Conservation (phyloP, 2,888 invertebrate genomes). For the Cheilosia vernalis region DNA sequence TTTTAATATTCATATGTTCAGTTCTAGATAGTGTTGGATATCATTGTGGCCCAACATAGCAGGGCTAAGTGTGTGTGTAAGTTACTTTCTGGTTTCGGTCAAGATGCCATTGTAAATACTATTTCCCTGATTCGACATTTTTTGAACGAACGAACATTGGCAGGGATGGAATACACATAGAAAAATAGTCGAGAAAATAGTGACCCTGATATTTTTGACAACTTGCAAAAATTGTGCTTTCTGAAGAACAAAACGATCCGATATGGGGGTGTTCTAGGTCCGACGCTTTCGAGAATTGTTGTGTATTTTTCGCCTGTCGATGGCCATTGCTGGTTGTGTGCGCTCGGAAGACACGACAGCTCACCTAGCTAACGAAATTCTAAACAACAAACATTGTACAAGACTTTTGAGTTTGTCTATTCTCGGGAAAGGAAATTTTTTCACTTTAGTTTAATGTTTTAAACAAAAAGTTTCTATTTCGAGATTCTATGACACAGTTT, state of each 20-base stretch:
- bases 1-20: conserved; percentile 75
- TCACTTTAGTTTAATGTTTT: conserved; percentile 37
- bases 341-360: background rate
- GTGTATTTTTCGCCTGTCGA: conserved; percentile 18
- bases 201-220: conserved; percentile 71
- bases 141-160: conserved; percentile 25
- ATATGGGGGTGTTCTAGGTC: conserved; percentile 58
- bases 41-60: conserved; percentile 41
- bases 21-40: conserved; percentile 65
- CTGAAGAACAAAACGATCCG: conserved; percentile 34
- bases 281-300: conserved; percentile 6
- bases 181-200: conserved; percentile 34
- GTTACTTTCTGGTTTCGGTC: conserved; percentile 59
- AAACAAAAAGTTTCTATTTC: conserved; percentile 75
- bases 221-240: conserved; percentile 60
- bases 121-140: conserved; percentile 44
- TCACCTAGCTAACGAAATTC: conserved; percentile 26
- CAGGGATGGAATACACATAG: conserved; percentile 38
- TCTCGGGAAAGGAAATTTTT: conserved; percentile 40
- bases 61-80: conserved; percentile 22
- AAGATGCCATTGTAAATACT: conserved; percentile 60
- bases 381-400: conserved; percentile 6
- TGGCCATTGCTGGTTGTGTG: conserved; percentile 13
- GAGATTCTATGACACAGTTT: conserved; percentile 82
- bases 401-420: conserved; percentile 18